Evolutionary conservation across 2,888 invertebrate genomes (phyloP).

Genomic region (Habroteleia sp.): DNA sequence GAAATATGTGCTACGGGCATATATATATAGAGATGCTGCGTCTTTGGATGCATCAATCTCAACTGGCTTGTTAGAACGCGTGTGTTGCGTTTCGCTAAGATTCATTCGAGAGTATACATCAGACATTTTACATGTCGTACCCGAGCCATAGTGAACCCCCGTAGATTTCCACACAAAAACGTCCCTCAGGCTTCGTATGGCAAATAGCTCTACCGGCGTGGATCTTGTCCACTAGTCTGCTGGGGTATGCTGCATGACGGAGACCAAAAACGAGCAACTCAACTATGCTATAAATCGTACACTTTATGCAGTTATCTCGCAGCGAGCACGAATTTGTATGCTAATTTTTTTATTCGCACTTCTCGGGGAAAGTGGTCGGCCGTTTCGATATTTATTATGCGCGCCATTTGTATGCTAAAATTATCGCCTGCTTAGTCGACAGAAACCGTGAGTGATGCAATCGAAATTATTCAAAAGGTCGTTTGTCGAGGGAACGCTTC

Average conservation of each 20-base stretch:
- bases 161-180: conserved; percentile 73
- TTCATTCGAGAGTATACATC: conserved; percentile 35
- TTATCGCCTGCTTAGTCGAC: conserved; percentile 19
- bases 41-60: conserved; percentile 79
- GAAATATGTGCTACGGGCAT: too few relatives aligned
- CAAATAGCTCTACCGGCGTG: conserved; percentile 20
- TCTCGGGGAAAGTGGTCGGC: conserved; percentile 30
- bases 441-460: conserved; percentile 42
- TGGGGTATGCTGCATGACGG: conserved; percentile 26
- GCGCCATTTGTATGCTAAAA: conserved; percentile 38
- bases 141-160: conserved; percentile 67
- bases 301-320: conserved; percentile 54
- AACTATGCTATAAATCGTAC: conserved; percentile 35
- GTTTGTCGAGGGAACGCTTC: conserved; percentile 67
- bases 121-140: conserved; percentile 73
- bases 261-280: conserved; percentile 30
- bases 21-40: conserved; percentile 67
- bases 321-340: conserved; percentile 48
- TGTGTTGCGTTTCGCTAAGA: conserved; percentile 67
- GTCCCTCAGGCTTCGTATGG: conserved; percentile 50
- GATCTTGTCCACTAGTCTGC: conserved; percentile 37
- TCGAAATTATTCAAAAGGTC: conserved; percentile 64
- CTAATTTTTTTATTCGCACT: conserved; percentile 53
- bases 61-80: conserved; percentile 36
- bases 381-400: conserved; percentile 27